phyloP scores from a whole-genome alignment of 2,888 invertebrate species.

The Nemotelus nigrinus region DNA sequence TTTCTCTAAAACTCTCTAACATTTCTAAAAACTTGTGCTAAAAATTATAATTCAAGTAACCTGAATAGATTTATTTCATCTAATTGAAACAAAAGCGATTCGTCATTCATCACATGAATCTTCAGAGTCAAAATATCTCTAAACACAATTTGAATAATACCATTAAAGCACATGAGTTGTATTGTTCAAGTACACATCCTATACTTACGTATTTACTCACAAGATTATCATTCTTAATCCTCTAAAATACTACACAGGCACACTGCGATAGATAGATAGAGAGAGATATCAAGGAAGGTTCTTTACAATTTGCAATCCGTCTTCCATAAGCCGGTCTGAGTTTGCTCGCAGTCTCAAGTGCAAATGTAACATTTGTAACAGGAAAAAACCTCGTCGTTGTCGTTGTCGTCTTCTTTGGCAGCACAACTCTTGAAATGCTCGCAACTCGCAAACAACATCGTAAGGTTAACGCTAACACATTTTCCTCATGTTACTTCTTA shows the following conservation, averaged over 20 bases:
- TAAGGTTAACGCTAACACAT: slow-evolving; percentile 29
- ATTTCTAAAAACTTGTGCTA: too few species aligned
- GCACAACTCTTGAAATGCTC: too few species aligned
- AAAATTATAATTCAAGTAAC: background rate
- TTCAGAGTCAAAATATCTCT: slow-evolving; percentile 16
- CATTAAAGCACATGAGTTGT: slow-evolving; percentile 16
- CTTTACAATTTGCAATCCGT: background rate
- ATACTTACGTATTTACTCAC: background rate
- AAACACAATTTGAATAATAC: slow-evolving; percentile 33
- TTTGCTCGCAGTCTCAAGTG: too few species aligned
- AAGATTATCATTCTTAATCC: slow-evolving; percentile 27
- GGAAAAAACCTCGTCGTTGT: too few species aligned
- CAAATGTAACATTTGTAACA: too few species aligned
- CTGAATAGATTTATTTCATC: slow-evolving; percentile 13
- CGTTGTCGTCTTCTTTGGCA: too few species aligned
- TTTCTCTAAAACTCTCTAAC: too few species aligned
- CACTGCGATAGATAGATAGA: too few species aligned
- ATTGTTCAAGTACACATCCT: background rate
- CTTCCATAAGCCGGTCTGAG: background rate
- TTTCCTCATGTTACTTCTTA: slow-evolving; percentile 15
- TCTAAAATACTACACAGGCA: background rate
- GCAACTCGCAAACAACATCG: background rate
- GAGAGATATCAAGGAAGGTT: background rate
- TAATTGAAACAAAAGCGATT: slow-evolving; percentile 31
- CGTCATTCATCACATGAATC: slow-evolving; percentile 9